A percentile compares a stretch with the other conserved stretches of the same genome.
phyloP scores from a whole-genome alignment of 1,140 invertebrate species.

The Himalopsyche phryganea region DNA sequence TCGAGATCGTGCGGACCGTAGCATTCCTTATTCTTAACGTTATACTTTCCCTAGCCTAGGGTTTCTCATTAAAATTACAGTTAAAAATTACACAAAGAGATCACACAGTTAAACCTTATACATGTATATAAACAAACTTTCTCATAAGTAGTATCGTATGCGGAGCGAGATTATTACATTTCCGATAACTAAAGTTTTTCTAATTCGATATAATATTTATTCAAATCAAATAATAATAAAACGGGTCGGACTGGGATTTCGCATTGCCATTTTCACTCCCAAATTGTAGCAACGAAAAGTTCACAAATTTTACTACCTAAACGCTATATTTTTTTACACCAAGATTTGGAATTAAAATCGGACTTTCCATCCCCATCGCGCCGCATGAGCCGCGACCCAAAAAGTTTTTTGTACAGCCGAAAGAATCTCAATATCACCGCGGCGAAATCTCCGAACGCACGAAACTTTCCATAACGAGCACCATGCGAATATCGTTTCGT shows the following conservation, averaged over 20 bases:
- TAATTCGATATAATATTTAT: conserved; percentile 17
- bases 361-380: neutral
- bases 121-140: conserved; percentile 35
- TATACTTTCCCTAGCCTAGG: conserved; percentile 32
- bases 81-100: conserved; percentile 36
- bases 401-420: neutral
- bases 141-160: conserved; percentile 35
- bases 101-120: conserved; percentile 36
- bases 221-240: conserved; percentile 2
- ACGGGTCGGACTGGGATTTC: conserved; percentile 25
- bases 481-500: conserved; percentile 29
- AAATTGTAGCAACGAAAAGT: conserved; percentile 22
- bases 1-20: conserved; percentile 13
- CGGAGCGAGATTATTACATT: conserved; percentile 27
- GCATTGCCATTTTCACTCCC: conserved; percentile 22
- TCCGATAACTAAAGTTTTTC: conserved; percentile 22
- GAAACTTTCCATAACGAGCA: conserved; percentile 23
- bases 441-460: neutral
- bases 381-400: neutral
- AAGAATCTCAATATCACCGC: neutral
- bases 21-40: conserved; percentile 32
- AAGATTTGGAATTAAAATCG: conserved; percentile 32
- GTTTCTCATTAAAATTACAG: conserved; percentile 30
- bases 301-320: conserved; percentile 34
- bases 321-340: conserved; percentile 33